Percentiles rank a stretch among this genome's conserved stretches.
Conservation (phyloP, 2,113 vertebrate genomes). For the Nasalis larvatus region DNA sequence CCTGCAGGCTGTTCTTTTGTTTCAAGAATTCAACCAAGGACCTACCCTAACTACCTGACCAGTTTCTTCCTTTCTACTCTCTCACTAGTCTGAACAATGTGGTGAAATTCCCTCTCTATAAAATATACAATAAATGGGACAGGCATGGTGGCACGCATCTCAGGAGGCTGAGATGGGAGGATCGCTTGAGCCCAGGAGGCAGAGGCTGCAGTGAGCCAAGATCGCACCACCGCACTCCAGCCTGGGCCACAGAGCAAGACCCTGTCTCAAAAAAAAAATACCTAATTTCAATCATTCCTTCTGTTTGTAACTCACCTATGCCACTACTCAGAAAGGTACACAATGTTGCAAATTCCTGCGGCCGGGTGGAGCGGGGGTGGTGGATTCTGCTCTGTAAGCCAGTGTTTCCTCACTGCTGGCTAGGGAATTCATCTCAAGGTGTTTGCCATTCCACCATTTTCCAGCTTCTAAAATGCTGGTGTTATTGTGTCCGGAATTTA, state of each 20-base stretch:
- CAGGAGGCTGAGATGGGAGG: neutral
- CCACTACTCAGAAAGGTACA: neutral
- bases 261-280: neutral
- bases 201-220: neutral
- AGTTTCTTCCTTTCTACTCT: no score
- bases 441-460: neutral
- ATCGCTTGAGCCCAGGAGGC: neutral
- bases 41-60: no score
- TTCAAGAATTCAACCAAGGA: no score
- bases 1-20: no score
- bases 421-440: neutral
- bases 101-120: neutral
- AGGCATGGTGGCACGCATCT: neutral
- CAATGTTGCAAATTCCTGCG: neutral
- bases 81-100: no score
- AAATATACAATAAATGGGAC: neutral
- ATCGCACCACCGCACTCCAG: neutral
- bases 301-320: neutral
- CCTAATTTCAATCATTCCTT: neutral
- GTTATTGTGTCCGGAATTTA: no score
- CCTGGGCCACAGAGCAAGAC: neutral
- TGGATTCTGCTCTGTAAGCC: neutral
- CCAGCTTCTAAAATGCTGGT: neutral
- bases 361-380: neutral
- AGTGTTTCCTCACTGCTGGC: neutral